Evolutionary conservation across 2,888 invertebrate genomes (phyloP), one percentile per base, ranked within the genome.

Genomic region (Gymnoscelis rufifasciata): DNA sequence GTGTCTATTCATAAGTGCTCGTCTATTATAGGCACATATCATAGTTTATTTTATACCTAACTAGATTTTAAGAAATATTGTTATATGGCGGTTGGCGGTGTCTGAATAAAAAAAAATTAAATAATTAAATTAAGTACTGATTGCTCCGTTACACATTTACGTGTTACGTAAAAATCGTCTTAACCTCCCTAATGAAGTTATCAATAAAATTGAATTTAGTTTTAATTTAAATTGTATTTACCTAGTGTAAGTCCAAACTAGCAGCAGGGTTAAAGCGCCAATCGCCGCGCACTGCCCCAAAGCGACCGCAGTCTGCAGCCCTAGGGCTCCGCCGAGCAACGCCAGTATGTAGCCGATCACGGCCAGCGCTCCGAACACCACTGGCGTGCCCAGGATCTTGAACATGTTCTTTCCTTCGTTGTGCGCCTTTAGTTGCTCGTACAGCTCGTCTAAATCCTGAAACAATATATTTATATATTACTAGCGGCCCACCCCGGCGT

Each of bases 361-460:
- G 60, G 96, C 94, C 61, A 97, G 83, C 15, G 92, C 92, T 67
- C 95, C 93, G 75, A 97, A 93, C 43, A 97, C 96, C 13, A 95
- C 94, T 8, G 98, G 98, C 23, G 99, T 98, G 66, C 97, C 91
- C 38, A 97, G 95, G 53, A 97, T 95, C 75, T 95, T 96, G 84
- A 98, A 96, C 53, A 99, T 93, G 82, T 98, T 99, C 91, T 99
- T 99, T 72, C 96, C 94, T 71, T 98, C 98, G 83, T 99, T 99
- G 89, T 97, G 96, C 44, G 94, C 92, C 69, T 92, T 92, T 71
- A 96, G 96, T 71, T 94, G 95, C 19, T 86, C 86, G 78, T 91
- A 97, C 30, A 93, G 87, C 28, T 96, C 96, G 47, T 95, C 94
- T 56, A 98, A 84, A 70, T 97, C 97, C 94, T 94, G 72, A 1